Conservation (phyloP, 1,140 invertebrate genomes). For the Coptotermes formosanus region DNA sequence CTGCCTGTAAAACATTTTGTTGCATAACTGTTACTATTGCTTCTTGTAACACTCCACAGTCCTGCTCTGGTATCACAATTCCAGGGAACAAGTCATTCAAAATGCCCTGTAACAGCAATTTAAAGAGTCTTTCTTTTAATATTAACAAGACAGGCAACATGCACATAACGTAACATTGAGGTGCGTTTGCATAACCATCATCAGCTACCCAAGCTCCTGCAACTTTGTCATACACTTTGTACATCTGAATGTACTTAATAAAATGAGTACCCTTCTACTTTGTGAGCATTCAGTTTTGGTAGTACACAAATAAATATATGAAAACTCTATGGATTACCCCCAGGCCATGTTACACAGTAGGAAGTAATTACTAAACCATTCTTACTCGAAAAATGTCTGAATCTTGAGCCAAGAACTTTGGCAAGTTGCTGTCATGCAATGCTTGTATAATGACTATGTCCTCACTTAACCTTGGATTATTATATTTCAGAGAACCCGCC, state of each 20-base stretch:
- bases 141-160: too few species aligned
- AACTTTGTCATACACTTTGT: too few species aligned
- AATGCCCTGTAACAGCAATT: constrained; percentile 66
- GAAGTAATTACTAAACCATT: neutral
- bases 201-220: too few species aligned
- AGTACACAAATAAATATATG: neutral
- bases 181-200: too few species aligned
- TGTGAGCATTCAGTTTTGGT: too few species aligned
- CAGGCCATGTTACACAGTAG: neutral
- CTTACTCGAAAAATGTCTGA: constrained; percentile 67
- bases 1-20: constrained; percentile 59
- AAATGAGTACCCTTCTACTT: too few species aligned
- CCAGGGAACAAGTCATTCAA: constrained; percentile 88
- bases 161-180: too few species aligned
- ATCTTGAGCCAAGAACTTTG: constrained; percentile 87
- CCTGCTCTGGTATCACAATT: constrained; percentile 70
- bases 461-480: constrained; percentile 77
- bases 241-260: neutral
- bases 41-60: constrained; percentile 70
- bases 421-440: constrained; percentile 86
- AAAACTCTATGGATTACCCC: neutral
- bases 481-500: constrained; percentile 83
- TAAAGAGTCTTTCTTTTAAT: neutral
- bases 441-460: constrained; percentile 79
- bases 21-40: constrained; percentile 55